These are phyloP conservation scores for Toxostoma redivivum DNA, from an alignment of 2,113 vertebrate genomes.

Conservation along the genomic window DNA sequence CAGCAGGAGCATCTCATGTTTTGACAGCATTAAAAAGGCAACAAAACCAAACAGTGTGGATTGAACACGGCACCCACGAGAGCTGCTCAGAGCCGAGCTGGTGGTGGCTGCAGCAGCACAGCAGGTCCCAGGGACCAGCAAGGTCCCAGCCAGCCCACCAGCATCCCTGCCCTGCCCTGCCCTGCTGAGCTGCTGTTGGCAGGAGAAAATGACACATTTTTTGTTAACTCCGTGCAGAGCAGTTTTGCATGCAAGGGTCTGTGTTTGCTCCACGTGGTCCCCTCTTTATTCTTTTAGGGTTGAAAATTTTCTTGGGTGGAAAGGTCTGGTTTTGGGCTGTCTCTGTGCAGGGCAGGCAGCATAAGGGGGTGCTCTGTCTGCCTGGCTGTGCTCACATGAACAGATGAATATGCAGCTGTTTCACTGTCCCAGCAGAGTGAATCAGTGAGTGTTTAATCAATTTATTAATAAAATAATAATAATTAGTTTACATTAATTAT, in stretches of 20 bases:
- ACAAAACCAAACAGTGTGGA: background rate
- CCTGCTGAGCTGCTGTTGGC: background rate
- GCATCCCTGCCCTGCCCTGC: background rate
- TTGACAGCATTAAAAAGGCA: conserved; percentile 40
- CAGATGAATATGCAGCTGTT: conserved; percentile 10
- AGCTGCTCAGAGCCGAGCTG: background rate
- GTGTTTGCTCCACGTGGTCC: accelerated
- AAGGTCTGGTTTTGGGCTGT: background rate
- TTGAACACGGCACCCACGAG: background rate
- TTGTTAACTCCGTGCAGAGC: background rate
- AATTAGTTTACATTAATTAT: background rate
- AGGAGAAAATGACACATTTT: background rate
- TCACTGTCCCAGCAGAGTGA: background rate
- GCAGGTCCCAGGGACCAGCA: background rate
- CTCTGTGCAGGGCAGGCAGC: background rate
- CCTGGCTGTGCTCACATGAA: background rate
- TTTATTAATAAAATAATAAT: background rate
- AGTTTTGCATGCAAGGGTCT: background rate
- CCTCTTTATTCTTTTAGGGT: background rate
- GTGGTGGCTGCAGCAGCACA: background rate
- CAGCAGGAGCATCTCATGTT: background rate
- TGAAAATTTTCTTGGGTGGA: background rate
- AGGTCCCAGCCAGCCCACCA: background rate
- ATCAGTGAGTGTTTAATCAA: background rate
- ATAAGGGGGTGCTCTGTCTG: background rate